Conservation (phyloP, 2,113 vertebrate genomes). For the Nerophis lumbriciformis region DNA sequence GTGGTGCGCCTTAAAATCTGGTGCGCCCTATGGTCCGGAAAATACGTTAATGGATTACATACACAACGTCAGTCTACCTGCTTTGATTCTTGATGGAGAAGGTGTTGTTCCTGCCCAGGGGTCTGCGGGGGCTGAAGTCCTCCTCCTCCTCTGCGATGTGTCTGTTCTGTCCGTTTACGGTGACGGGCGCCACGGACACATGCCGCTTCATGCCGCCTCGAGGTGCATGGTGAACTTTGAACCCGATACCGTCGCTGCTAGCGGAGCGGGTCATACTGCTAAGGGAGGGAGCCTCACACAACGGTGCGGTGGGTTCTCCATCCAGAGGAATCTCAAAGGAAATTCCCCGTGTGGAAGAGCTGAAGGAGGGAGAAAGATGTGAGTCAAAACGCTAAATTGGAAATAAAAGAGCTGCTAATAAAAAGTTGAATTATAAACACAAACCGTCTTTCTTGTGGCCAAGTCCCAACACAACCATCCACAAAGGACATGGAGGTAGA, state of each 20-base stretch:
- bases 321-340: constrained; percentile 97
- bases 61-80: constrained; percentile 40
- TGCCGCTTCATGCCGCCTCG: constrained; percentile 74
- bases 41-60: not conserved
- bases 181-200: constrained; percentile 79
- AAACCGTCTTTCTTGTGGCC: constrained; percentile 95
- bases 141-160: constrained; percentile 76
- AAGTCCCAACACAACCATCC: constrained; percentile 87
- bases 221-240: constrained; percentile 72
- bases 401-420: not conserved
- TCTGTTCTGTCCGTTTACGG: constrained; percentile 76
- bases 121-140: constrained; percentile 45
- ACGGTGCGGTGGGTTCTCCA: constrained; percentile 72
- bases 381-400: not conserved
- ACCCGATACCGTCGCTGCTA: constrained; percentile 85
- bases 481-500: constrained; percentile 90
- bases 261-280: constrained; percentile 81
- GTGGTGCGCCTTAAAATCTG: no score
- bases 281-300: constrained; percentile 50
- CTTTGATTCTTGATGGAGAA: constrained; percentile 64
- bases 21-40: no score
- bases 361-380: constrained; percentile 42
- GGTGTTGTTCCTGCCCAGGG: constrained; percentile 57
- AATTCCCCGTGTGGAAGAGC: constrained; percentile 86
- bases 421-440: constrained; percentile 13